A percentile compares a stretch with the other conserved stretches of the same genome.
Evolutionary conservation across 2,113 vertebrate species (phyloP).

Genomic region (Eurystomus gularis): DNA sequence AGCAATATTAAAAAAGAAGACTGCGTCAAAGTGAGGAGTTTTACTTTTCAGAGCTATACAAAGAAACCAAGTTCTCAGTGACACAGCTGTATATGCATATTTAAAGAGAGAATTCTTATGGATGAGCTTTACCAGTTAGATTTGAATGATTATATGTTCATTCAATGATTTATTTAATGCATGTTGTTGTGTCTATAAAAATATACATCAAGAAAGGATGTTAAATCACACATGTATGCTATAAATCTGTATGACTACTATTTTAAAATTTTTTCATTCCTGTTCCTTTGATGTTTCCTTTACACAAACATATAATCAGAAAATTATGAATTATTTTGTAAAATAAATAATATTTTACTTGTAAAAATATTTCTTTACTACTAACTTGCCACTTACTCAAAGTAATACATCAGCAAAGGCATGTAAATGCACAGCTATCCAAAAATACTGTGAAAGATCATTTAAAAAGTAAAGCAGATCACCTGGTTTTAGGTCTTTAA

Average conservation of each 20-base stretch:
- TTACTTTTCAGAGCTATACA: neutral
- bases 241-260: neutral
- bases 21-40: neutral
- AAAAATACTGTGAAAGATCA: neutral
- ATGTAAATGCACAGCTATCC: neutral
- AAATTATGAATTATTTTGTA: neutral
- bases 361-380: neutral
- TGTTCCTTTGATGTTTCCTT: neutral
- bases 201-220: neutral
- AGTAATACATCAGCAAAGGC: neutral
- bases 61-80: neutral
- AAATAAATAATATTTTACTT: neutral
- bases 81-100: neutral
- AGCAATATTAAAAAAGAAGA: neutral
- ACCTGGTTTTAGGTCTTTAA: neutral
- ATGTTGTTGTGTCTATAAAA: neutral
- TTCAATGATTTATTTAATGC: neutral
- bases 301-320: neutral
- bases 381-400: neutral
- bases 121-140: neutral
- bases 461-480: neutral
- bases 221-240: neutral
- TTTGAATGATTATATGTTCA: neutral
- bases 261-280: neutral
- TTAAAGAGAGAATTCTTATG: neutral